Percentiles rank a stretch among this genome's conserved stretches.
Evolutionary conservation across 2,888 invertebrate species (phyloP).

Genomic region (Bedellia somnulentella): DNA sequence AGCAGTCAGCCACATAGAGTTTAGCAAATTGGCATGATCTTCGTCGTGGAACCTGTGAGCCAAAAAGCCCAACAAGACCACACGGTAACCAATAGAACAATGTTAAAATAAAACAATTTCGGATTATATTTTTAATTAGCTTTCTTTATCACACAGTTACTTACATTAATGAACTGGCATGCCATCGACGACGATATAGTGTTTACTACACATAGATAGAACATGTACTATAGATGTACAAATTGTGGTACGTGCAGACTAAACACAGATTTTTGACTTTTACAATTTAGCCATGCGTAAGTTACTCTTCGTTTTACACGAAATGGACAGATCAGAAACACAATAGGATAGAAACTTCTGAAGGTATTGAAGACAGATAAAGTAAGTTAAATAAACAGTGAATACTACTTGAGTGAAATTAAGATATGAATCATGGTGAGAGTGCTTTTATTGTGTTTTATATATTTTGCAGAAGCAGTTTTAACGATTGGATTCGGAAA

Average conservation of each 20-base stretch:
- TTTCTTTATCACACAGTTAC: slow-evolving; percentile 8
- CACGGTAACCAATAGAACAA: slow-evolving; percentile 47
- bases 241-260: slow-evolving; percentile 46
- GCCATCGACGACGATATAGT: too few relatives aligned
- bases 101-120: slow-evolving; percentile 9
- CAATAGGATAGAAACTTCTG: slow-evolving; percentile 32
- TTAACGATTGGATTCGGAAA: too few relatives aligned
- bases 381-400: too few relatives aligned
- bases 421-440: too few relatives aligned
- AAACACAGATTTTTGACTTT: slow-evolving; percentile 43
- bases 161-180: slow-evolving; percentile 30
- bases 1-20: slow-evolving; percentile 99
- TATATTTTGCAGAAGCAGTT: too few relatives aligned
- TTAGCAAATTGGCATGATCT: slow-evolving; percentile 97
- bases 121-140: too few relatives aligned
- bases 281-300: slow-evolving; percentile 51
- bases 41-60: slow-evolving; percentile 92
- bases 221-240: slow-evolving; percentile 32
- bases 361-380: too few relatives aligned
- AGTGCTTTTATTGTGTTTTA: too few relatives aligned
- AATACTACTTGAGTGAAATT: too few relatives aligned
- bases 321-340: slow-evolving; percentile 22
- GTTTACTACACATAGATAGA: slow-evolving; percentile 41
- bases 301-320: slow-evolving; percentile 22
- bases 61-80: slow-evolving; percentile 59